Conservation (phyloP, 1,140 invertebrate species). For the Trachymyrmex septentrionalis region DNA sequence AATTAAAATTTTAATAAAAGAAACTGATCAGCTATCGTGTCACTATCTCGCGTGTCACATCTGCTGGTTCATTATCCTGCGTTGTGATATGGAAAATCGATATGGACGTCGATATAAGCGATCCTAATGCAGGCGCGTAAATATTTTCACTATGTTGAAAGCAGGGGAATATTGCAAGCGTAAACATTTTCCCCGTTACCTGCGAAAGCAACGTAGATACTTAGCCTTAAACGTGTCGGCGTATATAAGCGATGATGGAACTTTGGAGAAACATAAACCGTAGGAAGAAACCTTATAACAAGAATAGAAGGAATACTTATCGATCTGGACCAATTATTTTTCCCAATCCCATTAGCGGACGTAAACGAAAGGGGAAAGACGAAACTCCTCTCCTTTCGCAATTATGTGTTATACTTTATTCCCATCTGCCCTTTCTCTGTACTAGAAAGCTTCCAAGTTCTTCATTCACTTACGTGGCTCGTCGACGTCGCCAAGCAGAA, state of each 20-base stretch:
- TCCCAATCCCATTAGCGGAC: conserved; percentile 30
- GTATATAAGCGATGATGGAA: conserved; percentile 29
- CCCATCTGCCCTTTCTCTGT: not conserved
- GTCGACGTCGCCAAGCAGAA: conserved; percentile 75
- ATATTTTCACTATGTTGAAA: conserved; percentile 57
- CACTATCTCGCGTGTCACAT: not conserved
- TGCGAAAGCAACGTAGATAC: conserved; percentile 38
- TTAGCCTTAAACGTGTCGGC: conserved; percentile 47
- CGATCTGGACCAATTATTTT: conserved; percentile 56
- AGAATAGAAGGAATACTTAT: conserved; percentile 6
- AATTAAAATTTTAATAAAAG: not conserved
- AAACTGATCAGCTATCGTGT: not conserved
- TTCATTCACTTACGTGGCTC: conserved; percentile 80
- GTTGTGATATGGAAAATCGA: conserved; percentile 44
- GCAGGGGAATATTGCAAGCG: conserved; percentile 49
- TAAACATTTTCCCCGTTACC: conserved; percentile 48
- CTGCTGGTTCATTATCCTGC: conserved; percentile 25
- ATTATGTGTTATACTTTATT: conserved; percentile 49
- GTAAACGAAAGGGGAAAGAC: not conserved
- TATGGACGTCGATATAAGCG: conserved; percentile 24
- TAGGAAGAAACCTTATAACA: not conserved
- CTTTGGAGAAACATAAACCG: conserved; percentile 22
- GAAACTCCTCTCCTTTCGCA: not conserved
- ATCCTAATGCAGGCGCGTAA: conserved; percentile 42
- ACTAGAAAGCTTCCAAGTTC: conserved; percentile 31